phyloP scores from a whole-genome alignment of 2,113 vertebrate genomes.

The Atherinomorus stipes region DNA sequence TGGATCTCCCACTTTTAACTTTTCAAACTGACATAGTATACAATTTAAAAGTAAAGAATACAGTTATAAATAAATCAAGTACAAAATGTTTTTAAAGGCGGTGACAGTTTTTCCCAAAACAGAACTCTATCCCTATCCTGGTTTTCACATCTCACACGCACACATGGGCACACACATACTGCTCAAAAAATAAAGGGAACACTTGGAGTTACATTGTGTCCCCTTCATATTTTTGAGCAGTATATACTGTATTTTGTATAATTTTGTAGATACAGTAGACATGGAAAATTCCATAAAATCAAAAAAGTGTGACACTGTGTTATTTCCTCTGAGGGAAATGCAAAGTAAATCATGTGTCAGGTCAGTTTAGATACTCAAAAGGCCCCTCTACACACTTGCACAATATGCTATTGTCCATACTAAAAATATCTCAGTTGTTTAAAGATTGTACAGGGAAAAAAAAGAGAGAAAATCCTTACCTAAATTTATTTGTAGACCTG shows the following conservation, averaged over 20 bases:
- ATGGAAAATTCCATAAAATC: no score
- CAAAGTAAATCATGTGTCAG: neutral
- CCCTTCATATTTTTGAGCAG: no score
- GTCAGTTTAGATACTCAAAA: neutral
- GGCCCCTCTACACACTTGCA: neutral
- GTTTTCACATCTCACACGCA: constrained; percentile 40
- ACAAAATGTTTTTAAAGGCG: neutral
- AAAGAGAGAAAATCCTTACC: neutral
- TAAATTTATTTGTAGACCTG: neutral
- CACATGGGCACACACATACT: no score
- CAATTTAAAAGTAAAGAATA: neutral
- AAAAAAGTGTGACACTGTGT: no score
- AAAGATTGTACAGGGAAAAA: neutral
- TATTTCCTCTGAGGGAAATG: no score
- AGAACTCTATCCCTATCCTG: neutral
- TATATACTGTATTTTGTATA: no score
- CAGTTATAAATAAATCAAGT: neutral
- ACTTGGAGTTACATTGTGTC: no score
- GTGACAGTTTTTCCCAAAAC: constrained; percentile 3
- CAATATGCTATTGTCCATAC: neutral
- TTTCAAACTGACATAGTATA: neutral
- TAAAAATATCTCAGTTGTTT: neutral
- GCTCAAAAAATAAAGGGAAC: no score
- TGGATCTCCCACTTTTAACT: neutral
- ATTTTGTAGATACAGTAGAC: no score